Evolutionary conservation across 2,797 vertebrate species (phyloP).

Genomic region (Anguilla megastoma): DNA sequence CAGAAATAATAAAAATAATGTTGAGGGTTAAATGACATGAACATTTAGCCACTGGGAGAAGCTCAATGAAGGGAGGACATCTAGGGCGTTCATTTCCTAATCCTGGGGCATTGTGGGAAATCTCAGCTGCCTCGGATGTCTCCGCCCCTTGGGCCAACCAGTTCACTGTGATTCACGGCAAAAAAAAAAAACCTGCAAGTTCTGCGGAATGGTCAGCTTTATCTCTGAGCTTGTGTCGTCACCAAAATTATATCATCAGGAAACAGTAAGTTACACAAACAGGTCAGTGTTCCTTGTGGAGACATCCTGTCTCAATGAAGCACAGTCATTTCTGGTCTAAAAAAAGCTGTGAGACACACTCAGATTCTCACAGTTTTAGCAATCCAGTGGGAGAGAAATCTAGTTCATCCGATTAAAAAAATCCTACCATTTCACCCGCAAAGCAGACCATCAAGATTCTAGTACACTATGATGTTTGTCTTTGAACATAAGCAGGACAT

Average conservation of each 20-base stretch:
- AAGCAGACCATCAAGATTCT: not conserved
- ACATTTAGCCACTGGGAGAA: not conserved
- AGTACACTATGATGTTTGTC: not conserved
- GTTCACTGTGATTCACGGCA: not conserved
- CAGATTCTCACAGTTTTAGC: not conserved
- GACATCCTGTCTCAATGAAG: constrained; percentile 21
- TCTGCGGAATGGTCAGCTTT: not conserved
- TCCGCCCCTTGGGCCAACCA: not conserved
- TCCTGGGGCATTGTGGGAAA: not conserved
- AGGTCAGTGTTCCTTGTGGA: constrained; percentile 1
- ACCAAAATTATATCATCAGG: constrained; percentile 1
- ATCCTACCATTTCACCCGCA: constrained; percentile 13
- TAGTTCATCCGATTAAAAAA: not conserved
- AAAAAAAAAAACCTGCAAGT: not conserved
- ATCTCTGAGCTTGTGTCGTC: constrained; percentile 8
- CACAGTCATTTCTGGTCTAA: constrained; percentile 7
- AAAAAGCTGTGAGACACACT: not conserved
- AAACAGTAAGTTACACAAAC: constrained; percentile 22
- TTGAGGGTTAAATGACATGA: not conserved
- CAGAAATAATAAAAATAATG: not conserved
- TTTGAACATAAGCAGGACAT: not conserved
- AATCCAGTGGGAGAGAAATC: not conserved
- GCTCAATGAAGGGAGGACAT: not conserved
- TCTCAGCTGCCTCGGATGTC: not conserved
- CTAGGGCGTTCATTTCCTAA: not conserved